A percentile compares a stretch with the other conserved stretches of the same genome.
phyloP scores from a whole-genome alignment of 2,888 invertebrate genomes.

The Frankliniella fusca region DNA sequence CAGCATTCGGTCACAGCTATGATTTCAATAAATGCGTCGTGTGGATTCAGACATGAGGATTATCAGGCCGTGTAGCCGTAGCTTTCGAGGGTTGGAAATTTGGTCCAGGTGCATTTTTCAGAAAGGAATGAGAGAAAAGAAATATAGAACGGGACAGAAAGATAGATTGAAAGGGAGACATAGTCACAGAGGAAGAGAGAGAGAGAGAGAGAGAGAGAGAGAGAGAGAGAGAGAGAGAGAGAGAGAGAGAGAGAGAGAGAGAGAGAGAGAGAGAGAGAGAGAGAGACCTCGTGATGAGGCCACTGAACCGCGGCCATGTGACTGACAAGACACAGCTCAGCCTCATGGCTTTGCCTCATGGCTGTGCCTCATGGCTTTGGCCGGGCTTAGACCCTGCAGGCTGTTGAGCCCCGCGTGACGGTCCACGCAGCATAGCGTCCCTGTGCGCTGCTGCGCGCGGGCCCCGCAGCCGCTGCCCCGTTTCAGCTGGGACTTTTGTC shows the following conservation, averaged over 20 bases:
- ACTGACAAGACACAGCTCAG: background rate
- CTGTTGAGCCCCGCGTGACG: background rate
- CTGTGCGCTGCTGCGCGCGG: too few species aligned
- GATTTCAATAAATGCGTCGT: background rate
- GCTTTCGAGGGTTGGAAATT: background rate
- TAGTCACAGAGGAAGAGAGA: background rate
- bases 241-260: background rate
- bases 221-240: background rate
- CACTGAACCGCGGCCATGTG: slow-evolving; percentile 2
- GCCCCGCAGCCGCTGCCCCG: too few species aligned
- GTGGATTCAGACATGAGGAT: too few species aligned
- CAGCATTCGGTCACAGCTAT: too few species aligned
- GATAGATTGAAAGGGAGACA: background rate
- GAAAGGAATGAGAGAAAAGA: background rate
- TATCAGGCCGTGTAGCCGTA: too few species aligned
- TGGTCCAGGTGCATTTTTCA: background rate
- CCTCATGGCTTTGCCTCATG: background rate
- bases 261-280: background rate
- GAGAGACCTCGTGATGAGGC: background rate
- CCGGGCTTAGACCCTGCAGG: background rate
- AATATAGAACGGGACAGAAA: background rate
- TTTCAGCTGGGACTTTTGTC: too few species aligned
- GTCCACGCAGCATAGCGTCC: too few species aligned
- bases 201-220: background rate
- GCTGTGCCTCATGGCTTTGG: background rate